Percentiles rank a stretch among this genome's conserved stretches.
These are phyloP conservation scores for Malaclemys terrapin DNA, from an alignment of 2,113 vertebrate genomes.

Conservation along the genomic window DNA sequence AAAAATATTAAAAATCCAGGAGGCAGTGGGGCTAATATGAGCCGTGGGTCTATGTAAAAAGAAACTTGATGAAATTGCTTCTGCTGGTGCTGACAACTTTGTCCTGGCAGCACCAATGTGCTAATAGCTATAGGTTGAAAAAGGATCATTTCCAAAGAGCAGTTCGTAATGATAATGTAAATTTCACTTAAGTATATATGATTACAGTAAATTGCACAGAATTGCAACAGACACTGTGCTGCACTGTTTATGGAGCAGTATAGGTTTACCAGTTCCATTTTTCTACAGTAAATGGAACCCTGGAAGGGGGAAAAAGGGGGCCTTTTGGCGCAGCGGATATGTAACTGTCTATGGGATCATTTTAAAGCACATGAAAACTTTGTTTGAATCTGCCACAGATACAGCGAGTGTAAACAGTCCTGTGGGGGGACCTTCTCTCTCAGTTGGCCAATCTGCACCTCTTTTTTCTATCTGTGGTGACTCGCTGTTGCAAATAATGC, in stretches of 20 bases:
- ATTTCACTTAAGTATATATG: constrained; percentile 75
- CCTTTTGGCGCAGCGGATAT: constrained; percentile 53
- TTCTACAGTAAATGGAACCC: constrained; percentile 54
- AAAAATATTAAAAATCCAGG: constrained; percentile 25
- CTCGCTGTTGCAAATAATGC: not conserved
- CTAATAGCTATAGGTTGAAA: constrained; percentile 72
- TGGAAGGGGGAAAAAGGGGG: constrained; percentile 34
- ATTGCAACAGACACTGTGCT: constrained; percentile 72
- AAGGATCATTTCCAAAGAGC: constrained; percentile 64
- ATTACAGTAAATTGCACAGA: constrained; percentile 79
- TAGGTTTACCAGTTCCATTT: constrained; percentile 64
- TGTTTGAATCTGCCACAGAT: constrained; percentile 27
- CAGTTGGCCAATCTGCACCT: not conserved
- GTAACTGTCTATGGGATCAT: constrained; percentile 38
- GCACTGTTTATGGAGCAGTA: constrained; percentile 74
- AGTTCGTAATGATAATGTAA: constrained; percentile 71
- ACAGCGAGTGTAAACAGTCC: constrained; percentile 18
- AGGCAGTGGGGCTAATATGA: constrained; percentile 46
- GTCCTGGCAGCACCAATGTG: constrained; percentile 50
- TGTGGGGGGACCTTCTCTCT: not conserved
- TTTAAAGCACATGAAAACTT: constrained; percentile 50
- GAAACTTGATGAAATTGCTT: constrained; percentile 70
- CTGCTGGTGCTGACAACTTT: constrained; percentile 69
- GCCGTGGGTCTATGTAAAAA: constrained; percentile 61
- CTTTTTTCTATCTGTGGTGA: not conserved